Evolutionary conservation across 2,888 invertebrate genomes (phyloP).

Genomic region (Eudemis profundana): DNA sequence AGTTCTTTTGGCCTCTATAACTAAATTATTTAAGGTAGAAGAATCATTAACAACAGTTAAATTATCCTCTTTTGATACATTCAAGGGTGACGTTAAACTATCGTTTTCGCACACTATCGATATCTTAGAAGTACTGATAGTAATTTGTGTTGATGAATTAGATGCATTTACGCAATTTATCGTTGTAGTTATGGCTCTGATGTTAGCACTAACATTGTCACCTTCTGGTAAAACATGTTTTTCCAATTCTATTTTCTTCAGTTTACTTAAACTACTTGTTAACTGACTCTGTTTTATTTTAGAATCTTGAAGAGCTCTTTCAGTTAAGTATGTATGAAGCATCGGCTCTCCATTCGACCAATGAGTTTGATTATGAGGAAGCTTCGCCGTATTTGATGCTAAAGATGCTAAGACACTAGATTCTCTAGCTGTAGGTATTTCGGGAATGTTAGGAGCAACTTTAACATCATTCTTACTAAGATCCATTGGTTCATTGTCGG

Average conservation of each 20-base stretch:
- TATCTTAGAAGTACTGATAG: slow-evolving; percentile 54
- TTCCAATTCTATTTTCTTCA: slow-evolving; percentile 71
- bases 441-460: slow-evolving; percentile 67
- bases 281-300: slow-evolving; percentile 89
- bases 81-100: slow-evolving; percentile 49
- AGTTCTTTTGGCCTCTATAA: slow-evolving; percentile 60
- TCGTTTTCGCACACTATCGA: slow-evolving; percentile 53
- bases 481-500: slow-evolving; percentile 84
- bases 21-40: slow-evolving; percentile 46
- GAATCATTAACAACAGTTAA: slow-evolving; percentile 51
- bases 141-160: slow-evolving; percentile 52
- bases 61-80: slow-evolving; percentile 59
- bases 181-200: slow-evolving; percentile 51
- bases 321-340: slow-evolving; percentile 90
- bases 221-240: slow-evolving; percentile 59
- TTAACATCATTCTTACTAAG: slow-evolving; percentile 77
- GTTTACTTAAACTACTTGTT: slow-evolving; percentile 68
- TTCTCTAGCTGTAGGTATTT: slow-evolving; percentile 87
- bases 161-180: slow-evolving; percentile 52
- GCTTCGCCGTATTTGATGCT: slow-evolving; percentile 86
- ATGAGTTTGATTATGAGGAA: slow-evolving; percentile 84
- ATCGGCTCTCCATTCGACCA: slow-evolving; percentile 87
- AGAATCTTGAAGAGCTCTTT: slow-evolving; percentile 88
- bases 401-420: slow-evolving; percentile 87
- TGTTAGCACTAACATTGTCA: slow-evolving; percentile 56